These are phyloP conservation scores for Notothenia coriiceps DNA, from an alignment of 2,113 vertebrate species.

Conservation along the genomic window DNA sequence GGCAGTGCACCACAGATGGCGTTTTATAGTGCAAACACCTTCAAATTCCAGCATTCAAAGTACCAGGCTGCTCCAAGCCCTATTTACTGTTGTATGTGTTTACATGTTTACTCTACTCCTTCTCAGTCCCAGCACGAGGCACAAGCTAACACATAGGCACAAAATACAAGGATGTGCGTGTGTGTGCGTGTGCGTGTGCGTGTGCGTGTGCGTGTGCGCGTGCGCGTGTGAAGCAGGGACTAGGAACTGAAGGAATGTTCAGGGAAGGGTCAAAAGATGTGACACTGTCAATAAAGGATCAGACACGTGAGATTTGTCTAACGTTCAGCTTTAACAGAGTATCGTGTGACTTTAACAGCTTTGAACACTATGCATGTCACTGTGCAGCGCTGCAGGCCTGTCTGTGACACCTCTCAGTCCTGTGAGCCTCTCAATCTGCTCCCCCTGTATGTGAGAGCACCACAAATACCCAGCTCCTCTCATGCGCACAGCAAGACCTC, in stretches of 20 bases:
- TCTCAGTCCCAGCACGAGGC: constrained; percentile 2
- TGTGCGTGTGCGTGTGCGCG: background rate
- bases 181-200: background rate
- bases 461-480: background rate
- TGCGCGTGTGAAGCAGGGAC: background rate
- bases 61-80: constrained; percentile 8
- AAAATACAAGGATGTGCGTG: background rate
- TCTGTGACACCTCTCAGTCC: constrained; percentile 33
- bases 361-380: constrained; percentile 31
- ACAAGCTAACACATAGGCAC: background rate
- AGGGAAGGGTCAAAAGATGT: constrained; percentile 7
- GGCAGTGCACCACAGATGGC: constrained; percentile 25
- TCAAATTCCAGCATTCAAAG: constrained; percentile 9
- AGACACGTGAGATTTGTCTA: constrained; percentile 23
- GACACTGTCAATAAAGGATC: constrained; percentile 24
- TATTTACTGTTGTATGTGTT: constrained; percentile 39
- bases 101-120: constrained; percentile 17
- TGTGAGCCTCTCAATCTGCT: constrained; percentile 39
- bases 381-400: constrained; percentile 28
- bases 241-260: constrained; percentile 15
- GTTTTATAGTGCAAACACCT: background rate
- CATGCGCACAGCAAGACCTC: background rate
- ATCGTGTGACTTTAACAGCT: constrained; percentile 23
- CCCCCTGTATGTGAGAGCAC: background rate
- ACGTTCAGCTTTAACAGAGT: constrained; percentile 22